Percentiles rank a stretch among this genome's conserved stretches.
phyloP scores from a whole-genome alignment of 2,113 vertebrate genomes.

The Asarcornis scutulata region DNA sequence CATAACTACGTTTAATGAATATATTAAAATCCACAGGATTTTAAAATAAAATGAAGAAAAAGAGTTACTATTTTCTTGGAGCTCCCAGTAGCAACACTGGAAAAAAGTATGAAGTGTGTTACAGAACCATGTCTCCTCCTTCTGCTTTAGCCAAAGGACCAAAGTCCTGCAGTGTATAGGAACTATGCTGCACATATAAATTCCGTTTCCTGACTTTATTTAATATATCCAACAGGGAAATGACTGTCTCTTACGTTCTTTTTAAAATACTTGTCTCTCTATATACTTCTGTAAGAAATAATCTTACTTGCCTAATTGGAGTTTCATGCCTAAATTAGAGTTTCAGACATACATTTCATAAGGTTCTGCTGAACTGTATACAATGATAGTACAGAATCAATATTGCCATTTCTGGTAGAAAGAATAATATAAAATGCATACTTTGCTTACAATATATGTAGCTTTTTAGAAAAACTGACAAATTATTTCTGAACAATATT shows the following conservation, averaged over 20 bases:
- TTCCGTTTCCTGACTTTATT: neutral
- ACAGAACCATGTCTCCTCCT: neutral
- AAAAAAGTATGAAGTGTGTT: neutral
- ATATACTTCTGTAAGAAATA: neutral
- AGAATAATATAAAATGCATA: neutral
- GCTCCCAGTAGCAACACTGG: neutral
- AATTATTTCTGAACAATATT: neutral
- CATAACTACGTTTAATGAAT: neutral
- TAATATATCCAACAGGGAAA: neutral
- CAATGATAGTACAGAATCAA: neutral
- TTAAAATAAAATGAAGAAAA: neutral
- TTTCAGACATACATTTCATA: neutral
- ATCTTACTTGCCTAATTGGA: neutral
- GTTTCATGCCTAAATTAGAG: neutral
- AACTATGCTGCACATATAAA: neutral
- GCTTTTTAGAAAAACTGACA: neutral
- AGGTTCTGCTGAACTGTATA: neutral
- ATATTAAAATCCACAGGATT: neutral
- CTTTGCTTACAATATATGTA: neutral
- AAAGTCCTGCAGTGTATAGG: neutral
- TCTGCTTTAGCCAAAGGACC: neutral
- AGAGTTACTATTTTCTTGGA: neutral
- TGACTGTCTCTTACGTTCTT: neutral
- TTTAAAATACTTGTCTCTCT: neutral
- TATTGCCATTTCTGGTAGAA: neutral